A percentile compares a stretch with the other conserved stretches of the same genome.
Evolutionary conservation across 2,888 invertebrate genomes (phyloP).

Genomic region (Criorhina ranunculi): DNA sequence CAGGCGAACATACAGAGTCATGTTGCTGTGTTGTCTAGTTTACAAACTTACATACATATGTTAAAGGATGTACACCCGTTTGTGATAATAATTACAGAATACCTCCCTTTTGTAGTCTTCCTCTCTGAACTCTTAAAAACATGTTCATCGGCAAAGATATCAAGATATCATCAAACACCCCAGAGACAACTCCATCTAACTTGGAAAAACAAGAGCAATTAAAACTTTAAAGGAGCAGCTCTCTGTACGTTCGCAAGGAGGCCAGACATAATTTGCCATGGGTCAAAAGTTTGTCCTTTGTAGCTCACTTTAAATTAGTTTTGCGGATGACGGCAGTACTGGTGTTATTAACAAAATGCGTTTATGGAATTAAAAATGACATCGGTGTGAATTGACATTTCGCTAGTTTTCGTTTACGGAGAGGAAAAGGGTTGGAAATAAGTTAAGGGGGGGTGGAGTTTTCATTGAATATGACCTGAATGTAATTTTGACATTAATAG

Average conservation of each 20-base stretch:
- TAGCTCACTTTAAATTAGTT: constrained; percentile 39
- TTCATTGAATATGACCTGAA: too few relatives aligned
- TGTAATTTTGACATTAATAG: too few relatives aligned
- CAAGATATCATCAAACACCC: constrained; percentile 14
- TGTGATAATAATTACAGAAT: not conserved
- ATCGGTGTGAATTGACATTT: not conserved
- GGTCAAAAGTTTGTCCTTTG: constrained; percentile 31
- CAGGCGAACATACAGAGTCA: not conserved
- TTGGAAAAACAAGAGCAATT: constrained; percentile 10
- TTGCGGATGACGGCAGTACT: not conserved
- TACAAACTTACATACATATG: not conserved
- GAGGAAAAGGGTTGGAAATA: too few relatives aligned
- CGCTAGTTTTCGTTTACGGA: not conserved
- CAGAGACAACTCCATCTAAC: constrained; percentile 14
- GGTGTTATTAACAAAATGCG: not conserved
- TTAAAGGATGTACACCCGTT: not conserved
- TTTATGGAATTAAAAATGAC: not conserved
- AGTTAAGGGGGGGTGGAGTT: too few relatives aligned
- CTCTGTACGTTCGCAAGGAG: not conserved
- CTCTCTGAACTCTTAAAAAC: not conserved
- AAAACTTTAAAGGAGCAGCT: constrained; percentile 29
- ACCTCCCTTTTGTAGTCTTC: not conserved
- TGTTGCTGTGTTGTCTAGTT: not conserved
- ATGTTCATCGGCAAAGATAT: constrained; percentile 13
- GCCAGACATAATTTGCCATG: constrained; percentile 32